Conservation (phyloP, 2,797 vertebrate genomes). For the Borostomias antarcticus region DNA sequence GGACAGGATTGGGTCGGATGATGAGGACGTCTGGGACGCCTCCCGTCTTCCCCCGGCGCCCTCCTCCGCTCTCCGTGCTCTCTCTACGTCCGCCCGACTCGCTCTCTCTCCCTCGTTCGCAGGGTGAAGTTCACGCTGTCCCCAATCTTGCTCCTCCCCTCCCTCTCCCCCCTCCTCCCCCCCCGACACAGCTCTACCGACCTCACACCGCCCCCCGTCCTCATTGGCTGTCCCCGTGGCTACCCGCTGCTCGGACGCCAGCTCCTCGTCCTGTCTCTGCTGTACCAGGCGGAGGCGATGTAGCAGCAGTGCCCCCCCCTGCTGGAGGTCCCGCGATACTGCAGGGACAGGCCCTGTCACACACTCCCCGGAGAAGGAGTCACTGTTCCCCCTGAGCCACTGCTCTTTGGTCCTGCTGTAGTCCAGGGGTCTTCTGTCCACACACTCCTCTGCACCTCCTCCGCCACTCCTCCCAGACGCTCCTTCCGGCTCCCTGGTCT, state of each 20-base stretch:
- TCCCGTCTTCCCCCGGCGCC: constrained; percentile 2
- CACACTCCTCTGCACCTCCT: constrained; percentile 24
- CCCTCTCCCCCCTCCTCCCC: constrained; percentile 15
- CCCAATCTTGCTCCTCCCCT: constrained; percentile 21
- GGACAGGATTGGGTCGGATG: too few relatives aligned
- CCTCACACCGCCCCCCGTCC: constrained; percentile 11
- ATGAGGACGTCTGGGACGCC: constrained; percentile 5
- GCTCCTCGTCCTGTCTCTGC: constrained; percentile 53
- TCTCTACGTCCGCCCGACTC: neutral
- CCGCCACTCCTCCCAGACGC: constrained; percentile 3
- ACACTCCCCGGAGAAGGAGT: constrained; percentile 7
- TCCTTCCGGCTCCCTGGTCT: constrained; percentile 14
- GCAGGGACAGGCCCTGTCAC: constrained; percentile 14
- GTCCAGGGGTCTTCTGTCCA: constrained; percentile 38
- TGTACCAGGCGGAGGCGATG: constrained; percentile 66
- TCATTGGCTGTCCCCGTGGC: constrained; percentile 25
- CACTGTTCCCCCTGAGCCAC: constrained; percentile 40
- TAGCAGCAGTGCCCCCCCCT: constrained; percentile 71
- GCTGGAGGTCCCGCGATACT: constrained; percentile 56
- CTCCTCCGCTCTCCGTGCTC: constrained; percentile 4
- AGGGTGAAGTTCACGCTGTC: constrained; percentile 5
- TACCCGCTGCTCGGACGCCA: constrained; percentile 30
- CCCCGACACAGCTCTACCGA: neutral
- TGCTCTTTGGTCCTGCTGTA: constrained; percentile 33
- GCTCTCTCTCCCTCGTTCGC: constrained; percentile 6